Evolutionary conservation across 2,888 invertebrate genomes (phyloP).

Genomic region (Philereme vetulata): DNA sequence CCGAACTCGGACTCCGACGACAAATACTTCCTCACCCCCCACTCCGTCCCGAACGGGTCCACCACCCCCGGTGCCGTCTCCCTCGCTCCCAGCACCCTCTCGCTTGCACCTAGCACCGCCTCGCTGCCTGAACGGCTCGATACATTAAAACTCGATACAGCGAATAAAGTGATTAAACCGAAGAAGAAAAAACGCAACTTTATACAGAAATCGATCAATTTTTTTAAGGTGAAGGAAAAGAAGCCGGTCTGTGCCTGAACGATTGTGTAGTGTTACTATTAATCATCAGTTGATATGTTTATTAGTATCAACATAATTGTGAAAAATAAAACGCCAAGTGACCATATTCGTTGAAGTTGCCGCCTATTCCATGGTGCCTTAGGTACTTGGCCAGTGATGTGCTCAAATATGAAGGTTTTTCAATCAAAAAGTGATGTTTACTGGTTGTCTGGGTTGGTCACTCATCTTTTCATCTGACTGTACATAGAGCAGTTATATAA

Average conservation of each 20-base stretch:
- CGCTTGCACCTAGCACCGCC: constrained; percentile 4
- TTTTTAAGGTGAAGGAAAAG: constrained; percentile 6
- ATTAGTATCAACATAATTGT: no score
- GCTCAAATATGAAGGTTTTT: no score
- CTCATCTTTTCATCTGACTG: no score
- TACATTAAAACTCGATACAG: background rate
- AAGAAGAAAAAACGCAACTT: constrained; percentile 8
- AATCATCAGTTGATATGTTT: no score
- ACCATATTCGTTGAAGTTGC: no score
- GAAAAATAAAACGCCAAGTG: no score
- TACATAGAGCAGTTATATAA: no score
- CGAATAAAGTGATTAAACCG: background rate
- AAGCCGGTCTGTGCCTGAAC: constrained; percentile 2
- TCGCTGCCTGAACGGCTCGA: background rate
- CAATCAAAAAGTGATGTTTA: no score
- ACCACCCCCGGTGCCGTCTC: background rate
- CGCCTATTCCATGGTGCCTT: no score
- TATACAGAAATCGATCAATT: background rate
- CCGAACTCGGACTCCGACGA: constrained; percentile 15
- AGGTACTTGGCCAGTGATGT: no score
- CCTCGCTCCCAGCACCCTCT: constrained; percentile 7
- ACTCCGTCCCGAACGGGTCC: background rate
- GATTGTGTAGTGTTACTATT: no score
- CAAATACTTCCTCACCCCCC: constrained; percentile 10
- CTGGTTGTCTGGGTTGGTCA: no score